Evolutionary conservation across 2,888 invertebrate genomes (phyloP), one percentile per base, ranked within the genome.

Genomic region (Diplazon laetatorius): DNA sequence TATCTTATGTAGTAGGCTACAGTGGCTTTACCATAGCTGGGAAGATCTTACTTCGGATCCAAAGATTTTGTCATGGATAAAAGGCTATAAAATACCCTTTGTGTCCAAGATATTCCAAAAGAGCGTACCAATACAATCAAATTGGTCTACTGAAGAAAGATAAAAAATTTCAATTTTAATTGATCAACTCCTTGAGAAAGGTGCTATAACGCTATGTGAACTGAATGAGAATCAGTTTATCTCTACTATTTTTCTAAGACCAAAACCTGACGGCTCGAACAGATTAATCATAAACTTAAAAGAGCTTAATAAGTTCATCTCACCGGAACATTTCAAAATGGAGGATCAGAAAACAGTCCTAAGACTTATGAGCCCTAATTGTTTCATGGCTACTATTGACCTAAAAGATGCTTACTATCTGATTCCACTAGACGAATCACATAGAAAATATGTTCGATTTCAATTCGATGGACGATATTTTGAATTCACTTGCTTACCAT

Each of bases 1-100:
- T 39, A 39, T 39, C 10, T 39, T 39, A 12, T 39, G 8, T 3
- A 10, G 39, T 12, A 39, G 78, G 42, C 52, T 81, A 46, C 66
- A 39, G 48, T n/a, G 12, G 62, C 79, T 71, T 25, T 39, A 46
- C 4, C 8, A 39, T 0, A 18, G 42, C 0, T 81, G 75, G 70
- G 4, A 72, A 71, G 8, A 50, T 30, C 65, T 81, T 14, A 80
- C 79, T 6, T 25, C 52, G n/a, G 65, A 78, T 57, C 37, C 37
- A n/a, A 76, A 74, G 42, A 46, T 74, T 44, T 42, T 78, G 10
- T 44, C 65, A n/a, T 77, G 77, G 68, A 60, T 82, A 9, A 62
- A 35, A 30, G 79, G 77, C 0, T 79, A 77, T 39, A 75, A 71
- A 60, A 75, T 70, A 10, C 48, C 30, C 9, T 73, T 81, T 42